These are phyloP conservation scores for Hydrophis major DNA, from an alignment of 2,797 vertebrate species.

Conservation along the genomic window DNA sequence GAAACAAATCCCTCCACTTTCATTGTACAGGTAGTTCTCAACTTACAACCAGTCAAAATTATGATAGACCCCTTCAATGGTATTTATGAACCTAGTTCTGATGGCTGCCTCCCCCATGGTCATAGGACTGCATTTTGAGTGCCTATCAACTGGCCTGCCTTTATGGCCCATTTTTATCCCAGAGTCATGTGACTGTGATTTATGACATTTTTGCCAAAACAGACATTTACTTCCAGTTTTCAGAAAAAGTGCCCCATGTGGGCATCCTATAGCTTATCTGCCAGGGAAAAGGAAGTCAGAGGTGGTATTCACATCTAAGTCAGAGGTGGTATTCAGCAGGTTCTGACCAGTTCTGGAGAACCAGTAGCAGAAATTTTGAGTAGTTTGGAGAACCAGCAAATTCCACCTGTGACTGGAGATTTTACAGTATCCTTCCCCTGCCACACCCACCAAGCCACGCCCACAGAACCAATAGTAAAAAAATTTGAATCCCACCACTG, in stretches of 20 bases:
- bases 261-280: slow-evolving; percentile 20
- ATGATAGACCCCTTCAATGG: neutral
- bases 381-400: too few species aligned
- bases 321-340: too few species aligned
- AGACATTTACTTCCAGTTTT: neutral
- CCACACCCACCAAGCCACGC: too few species aligned
- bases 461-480: too few species aligned
- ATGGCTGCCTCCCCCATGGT: neutral
- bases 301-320: too few species aligned
- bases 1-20: neutral
- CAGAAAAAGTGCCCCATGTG: slow-evolving; percentile 12
- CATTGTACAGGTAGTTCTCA: neutral
- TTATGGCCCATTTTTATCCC: neutral
- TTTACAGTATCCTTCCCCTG: too few species aligned
- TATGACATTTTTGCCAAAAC: neutral
- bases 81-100: neutral
- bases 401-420: too few species aligned
- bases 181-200: neutral
- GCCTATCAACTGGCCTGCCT: neutral
- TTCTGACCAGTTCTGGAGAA: too few species aligned
- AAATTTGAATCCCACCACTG: too few species aligned
- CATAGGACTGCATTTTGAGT: neutral
- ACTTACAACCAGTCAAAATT: neutral
- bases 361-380: too few species aligned
- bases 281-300: neutral